Conservation (phyloP, 2,797 vertebrate genomes). For the Malurus leucopterus region DNA sequence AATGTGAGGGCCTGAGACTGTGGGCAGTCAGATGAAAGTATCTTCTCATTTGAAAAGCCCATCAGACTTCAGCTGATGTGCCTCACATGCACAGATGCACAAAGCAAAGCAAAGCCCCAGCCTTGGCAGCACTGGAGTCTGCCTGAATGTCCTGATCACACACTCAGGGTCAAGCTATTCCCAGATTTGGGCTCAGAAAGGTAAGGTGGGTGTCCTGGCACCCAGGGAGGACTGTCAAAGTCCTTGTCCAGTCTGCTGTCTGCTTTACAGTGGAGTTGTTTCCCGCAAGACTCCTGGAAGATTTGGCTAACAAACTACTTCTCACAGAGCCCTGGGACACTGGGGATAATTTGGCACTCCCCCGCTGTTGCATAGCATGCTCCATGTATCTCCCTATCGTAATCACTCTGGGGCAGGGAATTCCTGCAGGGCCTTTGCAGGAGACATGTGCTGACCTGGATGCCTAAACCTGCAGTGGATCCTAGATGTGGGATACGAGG, state of each 20-base stretch:
- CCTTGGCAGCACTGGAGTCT: not conserved
- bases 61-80: not conserved
- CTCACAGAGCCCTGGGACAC: not conserved
- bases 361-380: not conserved
- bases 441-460: not conserved
- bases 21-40: not conserved
- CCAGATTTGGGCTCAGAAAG: not conserved
- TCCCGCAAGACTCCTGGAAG: not conserved
- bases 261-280: not conserved
- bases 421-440: not conserved
- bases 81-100: not conserved
- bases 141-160: not conserved
- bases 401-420: not conserved
- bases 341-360: not conserved
- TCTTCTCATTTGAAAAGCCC: not conserved
- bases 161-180: not conserved
- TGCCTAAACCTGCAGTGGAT: not conserved
- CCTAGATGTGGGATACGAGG: not conserved
- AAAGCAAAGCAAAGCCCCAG: conserved; percentile 28
- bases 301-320: not conserved
- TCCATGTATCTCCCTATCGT: not conserved
- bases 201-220: not conserved
- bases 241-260: not conserved
- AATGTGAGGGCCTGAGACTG: not conserved
- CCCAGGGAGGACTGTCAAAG: not conserved